These are phyloP conservation scores for Australoheros scitulus DNA, from an alignment of 2,113 vertebrate genomes.

Conservation along the genomic window DNA sequence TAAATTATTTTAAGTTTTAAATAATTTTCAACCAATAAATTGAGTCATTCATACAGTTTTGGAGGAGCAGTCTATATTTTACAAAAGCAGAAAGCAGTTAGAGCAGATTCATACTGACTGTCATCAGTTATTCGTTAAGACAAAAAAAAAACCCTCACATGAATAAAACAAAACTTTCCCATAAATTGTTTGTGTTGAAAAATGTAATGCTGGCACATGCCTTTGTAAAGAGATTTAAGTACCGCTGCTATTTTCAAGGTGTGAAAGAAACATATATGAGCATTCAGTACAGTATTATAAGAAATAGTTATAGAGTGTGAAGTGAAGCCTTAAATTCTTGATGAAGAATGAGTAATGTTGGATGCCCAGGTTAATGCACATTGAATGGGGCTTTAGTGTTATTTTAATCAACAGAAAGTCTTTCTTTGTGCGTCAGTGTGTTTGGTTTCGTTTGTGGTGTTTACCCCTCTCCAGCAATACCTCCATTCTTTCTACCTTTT, in stretches of 20 bases:
- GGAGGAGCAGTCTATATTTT: neutral
- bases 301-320: neutral
- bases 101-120: neutral
- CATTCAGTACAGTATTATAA: neutral
- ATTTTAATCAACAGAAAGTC: constrained; percentile 30
- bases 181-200: neutral
- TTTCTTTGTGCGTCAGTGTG: neutral
- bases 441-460: constrained; percentile 1
- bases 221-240: neutral
- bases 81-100: neutral
- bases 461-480: constrained; percentile 17
- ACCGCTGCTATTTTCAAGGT: neutral
- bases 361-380: neutral
- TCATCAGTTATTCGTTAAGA: neutral
- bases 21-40: no score
- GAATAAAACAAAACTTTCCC: neutral
- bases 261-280: neutral
- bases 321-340: constrained; percentile 5
- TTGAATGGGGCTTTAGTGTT: constrained; percentile 26
- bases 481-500: constrained; percentile 10
- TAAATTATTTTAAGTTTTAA: no score
- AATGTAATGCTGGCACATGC: neutral
- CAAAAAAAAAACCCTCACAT: neutral
- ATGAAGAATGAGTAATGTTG: constrained; percentile 8
- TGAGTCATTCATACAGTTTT: neutral